phyloP scores from a whole-genome alignment of 2,113 vertebrate genomes.

The Chiloscyllium plagiosum region DNA sequence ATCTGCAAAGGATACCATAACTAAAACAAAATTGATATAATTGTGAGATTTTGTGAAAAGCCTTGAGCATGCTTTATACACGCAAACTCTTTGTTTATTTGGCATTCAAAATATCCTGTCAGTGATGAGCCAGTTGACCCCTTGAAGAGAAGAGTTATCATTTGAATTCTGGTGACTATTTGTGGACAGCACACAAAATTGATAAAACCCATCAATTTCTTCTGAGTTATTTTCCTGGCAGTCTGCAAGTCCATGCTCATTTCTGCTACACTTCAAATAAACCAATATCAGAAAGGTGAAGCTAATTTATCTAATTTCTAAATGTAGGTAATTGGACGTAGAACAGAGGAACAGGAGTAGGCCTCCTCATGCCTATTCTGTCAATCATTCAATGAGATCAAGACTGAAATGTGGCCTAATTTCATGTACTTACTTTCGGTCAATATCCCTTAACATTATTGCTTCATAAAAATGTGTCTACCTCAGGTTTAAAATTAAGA shows the following conservation, averaged over 20 bases:
- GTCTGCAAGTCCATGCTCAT: neutral
- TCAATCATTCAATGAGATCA: no score
- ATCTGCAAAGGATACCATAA: neutral
- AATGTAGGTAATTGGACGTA: neutral
- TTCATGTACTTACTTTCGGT: no score
- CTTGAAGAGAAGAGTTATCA: neutral
- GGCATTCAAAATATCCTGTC: neutral
- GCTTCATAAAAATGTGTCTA: no score
- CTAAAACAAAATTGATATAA: neutral
- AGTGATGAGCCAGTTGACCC: neutral
- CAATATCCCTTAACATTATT: no score
- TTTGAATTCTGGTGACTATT: neutral
- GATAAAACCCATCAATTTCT: neutral
- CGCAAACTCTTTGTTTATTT: neutral
- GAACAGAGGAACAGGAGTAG: no score
- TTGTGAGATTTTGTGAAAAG: no score
- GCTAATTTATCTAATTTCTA: neutral
- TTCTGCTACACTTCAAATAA: neutral
- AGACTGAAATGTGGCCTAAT: no score
- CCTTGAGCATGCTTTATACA: no score
- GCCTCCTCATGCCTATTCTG: no score
- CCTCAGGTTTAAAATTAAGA: no score
- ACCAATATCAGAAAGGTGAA: neutral
- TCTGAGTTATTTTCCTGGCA: no score
- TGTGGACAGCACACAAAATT: neutral